Conservation (phyloP, 2,888 invertebrate genomes). For the Pharmacophagus antenor region DNA sequence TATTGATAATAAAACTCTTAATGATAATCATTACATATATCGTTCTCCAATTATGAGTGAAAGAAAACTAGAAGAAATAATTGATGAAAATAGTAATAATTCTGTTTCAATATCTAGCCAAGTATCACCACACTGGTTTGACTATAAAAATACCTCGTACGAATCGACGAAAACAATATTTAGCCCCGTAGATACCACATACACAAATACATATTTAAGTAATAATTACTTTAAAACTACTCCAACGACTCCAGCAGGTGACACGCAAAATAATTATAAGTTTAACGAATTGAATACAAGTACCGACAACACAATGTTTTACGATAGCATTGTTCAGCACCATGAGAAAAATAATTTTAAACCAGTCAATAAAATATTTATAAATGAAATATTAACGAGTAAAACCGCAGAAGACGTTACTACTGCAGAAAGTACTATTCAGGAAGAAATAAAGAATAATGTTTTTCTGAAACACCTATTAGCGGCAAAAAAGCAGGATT, state of each 20-base stretch:
- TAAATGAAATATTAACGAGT: slow-evolving; percentile 34
- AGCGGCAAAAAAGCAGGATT: slow-evolving; percentile 41
- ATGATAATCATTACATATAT: neutral
- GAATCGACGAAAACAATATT: slow-evolving; percentile 46
- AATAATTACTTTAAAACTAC: slow-evolving; percentile 13
- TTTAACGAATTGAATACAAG: slow-evolving; percentile 32
- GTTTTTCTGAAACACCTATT: slow-evolving; percentile 64
- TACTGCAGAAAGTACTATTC: slow-evolving; percentile 44
- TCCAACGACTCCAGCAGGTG: neutral
- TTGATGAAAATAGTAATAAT: slow-evolving; percentile 53
- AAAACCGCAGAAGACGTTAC: slow-evolving; percentile 34
- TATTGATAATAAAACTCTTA: neutral
- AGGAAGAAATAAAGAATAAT: slow-evolving; percentile 57
- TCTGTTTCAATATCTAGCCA: slow-evolving; percentile 50
- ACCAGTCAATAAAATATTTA: slow-evolving; percentile 39
- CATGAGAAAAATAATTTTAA: slow-evolving; percentile 46
- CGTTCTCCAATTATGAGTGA: slow-evolving; percentile 12
- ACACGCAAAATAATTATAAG: neutral
- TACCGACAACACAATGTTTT: slow-evolving; percentile 36
- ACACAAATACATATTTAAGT: neutral
- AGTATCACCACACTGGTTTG: slow-evolving; percentile 57
- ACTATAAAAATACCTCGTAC: slow-evolving; percentile 52
- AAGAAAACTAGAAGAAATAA: slow-evolving; percentile 26
- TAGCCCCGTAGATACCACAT: slow-evolving; percentile 29
- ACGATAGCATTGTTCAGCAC: slow-evolving; percentile 43